These are phyloP conservation scores for Drosophila subpulchrella DNA, from an alignment of 1,140 invertebrate genomes.

Conservation along the genomic window DNA sequence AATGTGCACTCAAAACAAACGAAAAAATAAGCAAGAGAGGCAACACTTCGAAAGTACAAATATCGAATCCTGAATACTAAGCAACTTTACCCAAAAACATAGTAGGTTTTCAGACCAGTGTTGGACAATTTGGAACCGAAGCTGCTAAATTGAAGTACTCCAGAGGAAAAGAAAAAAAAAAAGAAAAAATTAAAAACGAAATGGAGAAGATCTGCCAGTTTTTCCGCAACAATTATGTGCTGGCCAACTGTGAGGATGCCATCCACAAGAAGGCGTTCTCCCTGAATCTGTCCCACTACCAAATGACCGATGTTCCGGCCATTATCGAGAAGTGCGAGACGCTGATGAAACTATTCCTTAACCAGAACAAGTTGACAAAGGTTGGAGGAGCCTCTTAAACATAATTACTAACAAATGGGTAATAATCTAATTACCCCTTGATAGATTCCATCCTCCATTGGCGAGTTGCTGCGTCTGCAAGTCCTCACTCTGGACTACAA, in stretches of 20 bases:
- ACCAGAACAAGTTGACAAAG: slow-evolving; percentile 86
- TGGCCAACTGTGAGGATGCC: slow-evolving; percentile 87
- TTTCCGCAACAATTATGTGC: slow-evolving; percentile 87
- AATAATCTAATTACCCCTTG: not conserved
- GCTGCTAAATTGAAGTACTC: slow-evolving; percentile 15
- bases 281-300: slow-evolving; percentile 86
- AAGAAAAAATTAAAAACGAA: not conserved
- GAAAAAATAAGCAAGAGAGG: slow-evolving; percentile 7
- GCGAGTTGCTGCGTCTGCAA: slow-evolving; percentile 74
- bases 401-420: not conserved
- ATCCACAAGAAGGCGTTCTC: slow-evolving; percentile 86
- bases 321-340: slow-evolving; percentile 86
- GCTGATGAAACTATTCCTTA: slow-evolving; percentile 86
- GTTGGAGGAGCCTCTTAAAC: slow-evolving; percentile 57
- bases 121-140: not conserved
- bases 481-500: slow-evolving; percentile 87
- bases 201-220: slow-evolving; percentile 86
- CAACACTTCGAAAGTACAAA: slow-evolving; percentile 8
- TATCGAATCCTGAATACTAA: not conserved
- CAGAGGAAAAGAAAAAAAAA: not conserved
- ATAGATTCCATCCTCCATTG: slow-evolving; percentile 75
- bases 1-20: slow-evolving; percentile 40
- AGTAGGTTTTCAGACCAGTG: slow-evolving; percentile 29
- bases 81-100: slow-evolving; percentile 2
- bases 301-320: slow-evolving; percentile 86